Base-by-base conservation (phyloP, 2,113 vertebrate genomes). In the Spea multiplicata region DNA sequence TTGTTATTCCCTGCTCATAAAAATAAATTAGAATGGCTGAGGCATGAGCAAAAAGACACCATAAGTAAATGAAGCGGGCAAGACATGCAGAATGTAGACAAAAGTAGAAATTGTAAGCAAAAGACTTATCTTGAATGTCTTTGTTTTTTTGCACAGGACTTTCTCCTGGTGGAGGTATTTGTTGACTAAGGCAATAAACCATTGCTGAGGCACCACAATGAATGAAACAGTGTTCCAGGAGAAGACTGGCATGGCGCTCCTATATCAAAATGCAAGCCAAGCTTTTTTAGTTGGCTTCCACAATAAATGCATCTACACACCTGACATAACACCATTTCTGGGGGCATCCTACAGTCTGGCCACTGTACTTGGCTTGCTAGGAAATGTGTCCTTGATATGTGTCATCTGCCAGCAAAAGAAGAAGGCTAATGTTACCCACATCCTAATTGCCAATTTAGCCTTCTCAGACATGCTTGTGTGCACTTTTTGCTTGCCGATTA, bases 401-500 rank as follows among this genome's bases (percentile, higher is more conserved):
- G 93, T 98, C 79, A 94, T 95, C 6, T 83, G 88, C 0, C 88
- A 87, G 73, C 95, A 97, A 85, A 96, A 95, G 82, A 96, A 97
- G 83, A 96, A 96, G 86, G 88, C 86, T 66, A 97, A 96, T 0
- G 94, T 97, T 67, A 99, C 97, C 82, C 97, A 95, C 85, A 84
- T 96, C 76, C 91, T 99, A 14, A 97, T 99, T 46, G 94, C 91
- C 87, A 99, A 96, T 80, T 86, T 99, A 80, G 93, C 96, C 44
- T 93, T 92, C 76, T 96, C 96, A 0, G 96, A 98, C 78, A 92
- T 99, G 84, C 92, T 97, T 68, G 94, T 97, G 90, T 94, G 95
- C 77, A 71, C 96, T 5, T 88, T 97, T 30, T 97, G 96, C 83
- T 89, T 97, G 71, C 97, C 96, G 0, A 91, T 95, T 84, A 96